phyloP scores from a whole-genome alignment of 2,797 vertebrate genomes.

The Chrysocyon brachyurus region DNA sequence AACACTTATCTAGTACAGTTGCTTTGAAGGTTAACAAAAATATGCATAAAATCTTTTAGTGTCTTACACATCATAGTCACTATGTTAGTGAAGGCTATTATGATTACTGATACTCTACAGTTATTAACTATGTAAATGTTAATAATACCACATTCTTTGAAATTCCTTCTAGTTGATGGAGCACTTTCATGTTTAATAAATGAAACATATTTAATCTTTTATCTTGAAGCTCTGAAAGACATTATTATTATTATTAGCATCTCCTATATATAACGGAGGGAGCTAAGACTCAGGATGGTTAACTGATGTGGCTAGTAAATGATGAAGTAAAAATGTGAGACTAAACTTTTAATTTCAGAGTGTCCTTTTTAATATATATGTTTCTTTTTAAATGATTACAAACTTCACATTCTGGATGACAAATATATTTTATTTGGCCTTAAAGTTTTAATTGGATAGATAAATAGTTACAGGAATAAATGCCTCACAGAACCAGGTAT shows the following conservation, averaged over 20 bases:
- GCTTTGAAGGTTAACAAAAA: background rate
- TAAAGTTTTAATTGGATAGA: background rate
- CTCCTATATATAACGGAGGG: background rate
- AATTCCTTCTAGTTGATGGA: background rate
- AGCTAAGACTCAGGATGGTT: background rate
- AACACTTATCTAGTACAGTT: background rate
- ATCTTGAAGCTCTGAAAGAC: background rate
- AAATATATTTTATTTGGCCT: background rate
- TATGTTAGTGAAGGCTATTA: background rate
- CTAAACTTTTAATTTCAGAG: background rate
- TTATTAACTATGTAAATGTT: background rate
- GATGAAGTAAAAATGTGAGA: background rate
- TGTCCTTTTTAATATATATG: background rate
- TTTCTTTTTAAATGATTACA: conserved; percentile 12
- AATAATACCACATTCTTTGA: background rate
- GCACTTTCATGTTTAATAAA: background rate
- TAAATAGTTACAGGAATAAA: background rate
- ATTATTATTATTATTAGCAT: background rate
- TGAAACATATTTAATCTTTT: background rate
- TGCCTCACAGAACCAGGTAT: background rate
- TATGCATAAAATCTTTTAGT: background rate
- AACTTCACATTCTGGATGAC: background rate
- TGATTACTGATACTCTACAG: background rate
- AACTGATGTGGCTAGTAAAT: background rate
- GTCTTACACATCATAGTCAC: background rate